Conservation (phyloP, 2,113 vertebrate species). For the Hippocampus barbouri region DNA sequence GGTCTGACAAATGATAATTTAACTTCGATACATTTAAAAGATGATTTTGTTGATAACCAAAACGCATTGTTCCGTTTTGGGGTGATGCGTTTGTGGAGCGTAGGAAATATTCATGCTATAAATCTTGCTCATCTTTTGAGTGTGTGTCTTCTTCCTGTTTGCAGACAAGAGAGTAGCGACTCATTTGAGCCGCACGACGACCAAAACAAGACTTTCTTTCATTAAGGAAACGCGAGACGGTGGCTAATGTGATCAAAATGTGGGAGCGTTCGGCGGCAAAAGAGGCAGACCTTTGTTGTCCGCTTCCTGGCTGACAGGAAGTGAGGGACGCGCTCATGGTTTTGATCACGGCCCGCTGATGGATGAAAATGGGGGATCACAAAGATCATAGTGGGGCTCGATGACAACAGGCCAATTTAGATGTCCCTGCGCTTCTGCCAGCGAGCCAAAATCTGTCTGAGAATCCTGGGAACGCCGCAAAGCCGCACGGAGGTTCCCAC, state of each 20-base stretch:
- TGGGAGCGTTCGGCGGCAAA: slow-evolving; percentile 58
- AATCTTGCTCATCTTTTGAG: background rate
- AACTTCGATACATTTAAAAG: too few species aligned
- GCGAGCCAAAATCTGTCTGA: slow-evolving; percentile 64
- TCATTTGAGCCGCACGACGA: slow-evolving; percentile 49
- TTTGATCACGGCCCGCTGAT: slow-evolving; percentile 75
- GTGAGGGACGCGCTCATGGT: slow-evolving; percentile 73
- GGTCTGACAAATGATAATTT: slow-evolving; percentile 24
- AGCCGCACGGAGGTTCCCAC: background rate
- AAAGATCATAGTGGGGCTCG: slow-evolving; percentile 64
- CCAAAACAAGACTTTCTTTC: slow-evolving; percentile 62
- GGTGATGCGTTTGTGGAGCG: background rate
- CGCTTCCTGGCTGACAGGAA: slow-evolving; percentile 69
- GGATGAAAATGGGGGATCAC: slow-evolving; percentile 69
- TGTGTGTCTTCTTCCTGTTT: background rate
- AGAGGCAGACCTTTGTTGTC: slow-evolving; percentile 68
- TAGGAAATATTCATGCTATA: background rate
- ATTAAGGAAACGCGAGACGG: slow-evolving; percentile 65
- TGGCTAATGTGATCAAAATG: slow-evolving; percentile 72
- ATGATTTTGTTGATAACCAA: too few species aligned
- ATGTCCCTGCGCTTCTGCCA: slow-evolving; percentile 66
- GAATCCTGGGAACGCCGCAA: slow-evolving; percentile 68
- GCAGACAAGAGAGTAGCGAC: slow-evolving; percentile 59
- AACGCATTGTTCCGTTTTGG: too few species aligned
- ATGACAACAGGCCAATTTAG: slow-evolving; percentile 76